These are phyloP conservation scores for Dexiosoma caninum DNA, from an alignment of 2,888 invertebrate species.

Conservation along the genomic window DNA sequence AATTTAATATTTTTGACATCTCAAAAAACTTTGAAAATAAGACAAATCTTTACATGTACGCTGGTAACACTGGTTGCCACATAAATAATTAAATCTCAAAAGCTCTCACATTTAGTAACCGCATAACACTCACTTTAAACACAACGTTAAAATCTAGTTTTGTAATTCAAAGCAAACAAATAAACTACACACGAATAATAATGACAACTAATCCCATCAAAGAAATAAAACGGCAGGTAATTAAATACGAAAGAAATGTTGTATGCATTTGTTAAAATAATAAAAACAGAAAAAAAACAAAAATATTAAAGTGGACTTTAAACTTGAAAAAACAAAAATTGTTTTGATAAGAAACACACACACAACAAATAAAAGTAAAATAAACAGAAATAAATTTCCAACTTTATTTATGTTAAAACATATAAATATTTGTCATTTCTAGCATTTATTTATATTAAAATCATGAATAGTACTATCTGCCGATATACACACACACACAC, in stretches of 20 bases:
- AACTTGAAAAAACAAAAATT: not conserved
- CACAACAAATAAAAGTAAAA: not conserved
- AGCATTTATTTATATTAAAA: not conserved
- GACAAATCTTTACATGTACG: too few relatives aligned
- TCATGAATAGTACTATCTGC: not conserved
- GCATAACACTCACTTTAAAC: not conserved
- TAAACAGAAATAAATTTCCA: not conserved
- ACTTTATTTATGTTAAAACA: not conserved
- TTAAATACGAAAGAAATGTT: too few relatives aligned
- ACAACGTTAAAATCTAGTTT: too few relatives aligned
- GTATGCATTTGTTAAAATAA: too few relatives aligned
- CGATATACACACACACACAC: too few relatives aligned
- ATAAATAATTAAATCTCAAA: not conserved
- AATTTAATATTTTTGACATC: too few relatives aligned
- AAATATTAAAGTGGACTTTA: conserved; percentile 39
- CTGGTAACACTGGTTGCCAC: too few relatives aligned
- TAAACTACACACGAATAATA: not conserved
- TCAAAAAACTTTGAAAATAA: too few relatives aligned
- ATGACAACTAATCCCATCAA: conserved; percentile 36
- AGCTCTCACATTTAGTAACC: conserved; percentile 8
- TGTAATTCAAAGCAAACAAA: too few relatives aligned
- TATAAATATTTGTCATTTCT: not conserved
- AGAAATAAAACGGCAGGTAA: conserved; percentile 53
- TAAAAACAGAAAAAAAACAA: not conserved
- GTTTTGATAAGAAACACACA: not conserved